Conservation (phyloP, 2,797 vertebrate species). For the Rhodeus uyekii region DNA sequence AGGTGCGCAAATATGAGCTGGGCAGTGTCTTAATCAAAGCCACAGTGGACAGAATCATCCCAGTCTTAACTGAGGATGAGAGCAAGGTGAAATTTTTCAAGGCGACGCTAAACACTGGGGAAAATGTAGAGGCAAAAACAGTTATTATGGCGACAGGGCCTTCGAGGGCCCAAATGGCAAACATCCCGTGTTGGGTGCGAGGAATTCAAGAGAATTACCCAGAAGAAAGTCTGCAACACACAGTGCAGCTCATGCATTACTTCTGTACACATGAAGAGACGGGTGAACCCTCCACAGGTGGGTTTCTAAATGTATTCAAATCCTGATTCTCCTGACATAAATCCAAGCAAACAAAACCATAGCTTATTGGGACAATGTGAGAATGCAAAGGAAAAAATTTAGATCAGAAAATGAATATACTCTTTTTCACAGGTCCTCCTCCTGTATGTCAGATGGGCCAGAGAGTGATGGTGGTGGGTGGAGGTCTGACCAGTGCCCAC, state of each 20-base stretch:
- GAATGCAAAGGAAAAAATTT: neutral
- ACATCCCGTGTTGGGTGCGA: constrained; percentile 76
- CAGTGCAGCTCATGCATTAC: constrained; percentile 76
- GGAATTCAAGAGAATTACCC: constrained; percentile 74
- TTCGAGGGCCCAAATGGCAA: constrained; percentile 78
- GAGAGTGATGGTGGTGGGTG: constrained; percentile 78
- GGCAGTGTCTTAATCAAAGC: constrained; percentile 70
- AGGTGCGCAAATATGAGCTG: constrained; percentile 74
- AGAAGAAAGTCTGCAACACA: constrained; percentile 76
- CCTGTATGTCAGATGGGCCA: constrained; percentile 71
- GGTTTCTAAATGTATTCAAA: constrained; percentile 20
- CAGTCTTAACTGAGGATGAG: constrained; percentile 57
- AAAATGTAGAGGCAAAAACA: constrained; percentile 62
- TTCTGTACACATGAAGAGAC: constrained; percentile 54
- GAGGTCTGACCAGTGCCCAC: constrained; percentile 81
- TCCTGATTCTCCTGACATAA: neutral
- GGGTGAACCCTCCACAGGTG: constrained; percentile 55
- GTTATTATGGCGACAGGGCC: constrained; percentile 79
- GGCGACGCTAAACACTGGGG: constrained; percentile 69
- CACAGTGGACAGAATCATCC: constrained; percentile 73
- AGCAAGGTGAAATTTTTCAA: constrained; percentile 67
- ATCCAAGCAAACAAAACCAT: neutral
- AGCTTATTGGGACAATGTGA: neutral
- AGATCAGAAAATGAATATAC: neutral
- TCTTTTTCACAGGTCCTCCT: constrained; percentile 56